Percentiles rank a stretch among this genome's conserved stretches.
Evolutionary conservation across 2,113 vertebrate genomes (phyloP).

Genomic region (Neofelis nebulosa): DNA sequence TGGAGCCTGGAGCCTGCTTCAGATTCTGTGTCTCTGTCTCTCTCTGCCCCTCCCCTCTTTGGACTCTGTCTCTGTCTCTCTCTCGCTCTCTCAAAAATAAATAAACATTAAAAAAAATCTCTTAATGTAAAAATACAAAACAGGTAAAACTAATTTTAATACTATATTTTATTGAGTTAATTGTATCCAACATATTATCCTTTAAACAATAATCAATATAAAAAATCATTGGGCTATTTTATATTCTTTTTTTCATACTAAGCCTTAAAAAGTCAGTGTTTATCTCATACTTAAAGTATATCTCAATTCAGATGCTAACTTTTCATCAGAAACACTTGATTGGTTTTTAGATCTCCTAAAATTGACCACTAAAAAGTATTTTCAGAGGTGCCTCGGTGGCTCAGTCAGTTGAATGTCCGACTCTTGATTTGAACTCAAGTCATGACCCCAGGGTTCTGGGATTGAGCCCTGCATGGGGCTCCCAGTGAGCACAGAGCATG

Average conservation of each 20-base stretch:
- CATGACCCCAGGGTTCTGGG: too few species aligned
- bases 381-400: too few species aligned
- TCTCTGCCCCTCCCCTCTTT: not conserved
- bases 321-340: not conserved
- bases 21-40: not conserved
- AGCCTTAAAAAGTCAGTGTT: not conserved
- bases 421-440: too few species aligned
- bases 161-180: not conserved
- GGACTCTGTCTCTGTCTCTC: not conserved
- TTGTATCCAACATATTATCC: not conserved
- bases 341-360: not conserved
- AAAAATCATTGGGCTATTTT: not conserved
- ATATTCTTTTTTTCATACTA: not conserved
- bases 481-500: too few species aligned
- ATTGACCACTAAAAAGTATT: not conserved
- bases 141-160: slow-evolving; percentile 23
- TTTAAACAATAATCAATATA: not conserved
- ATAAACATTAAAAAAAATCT: not conserved
- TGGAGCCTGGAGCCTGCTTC: too few species aligned
- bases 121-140: not conserved
- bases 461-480: too few species aligned
- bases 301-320: not conserved
- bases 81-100: not conserved
- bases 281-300: not conserved
- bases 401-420: too few species aligned